Base-by-base conservation (phyloP, 2,113 vertebrate species). In the Stegostoma tigrinum region DNA sequence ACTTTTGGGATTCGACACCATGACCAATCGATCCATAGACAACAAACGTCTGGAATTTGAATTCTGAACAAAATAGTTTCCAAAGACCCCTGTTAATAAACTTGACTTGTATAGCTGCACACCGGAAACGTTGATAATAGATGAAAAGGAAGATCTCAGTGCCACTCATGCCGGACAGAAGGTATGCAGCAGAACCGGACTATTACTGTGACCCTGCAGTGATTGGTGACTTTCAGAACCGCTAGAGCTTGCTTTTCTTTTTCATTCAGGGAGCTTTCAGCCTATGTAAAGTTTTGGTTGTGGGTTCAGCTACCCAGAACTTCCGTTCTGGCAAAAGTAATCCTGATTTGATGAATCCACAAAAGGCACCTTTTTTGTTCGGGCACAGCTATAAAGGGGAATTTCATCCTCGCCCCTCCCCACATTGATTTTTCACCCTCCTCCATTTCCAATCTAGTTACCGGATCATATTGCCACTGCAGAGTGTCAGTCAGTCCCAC, bases 21-120 rank as follows among this genome's bases (percentile, higher is more conserved):
- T 93, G 89, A 93, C 89, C n/a, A 93, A 93, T 93, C n/a, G 61
- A 66, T 66, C 66, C 89, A 93, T 66, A 67, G 89, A 93, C 89
- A 93, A 93, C 89, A 93, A 93, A 93, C 89, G 89, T 66, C 89
- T 93, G 89, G 89, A 93, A 93, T 93, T 93, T 93, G 89, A 93
- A 93, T 93, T 93, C 61, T 38, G 34, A 66, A 93, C 89, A 93
- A 93, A 93, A 66, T 93, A 38, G 61, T 93, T 93, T 93, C 55
- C 89, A 93, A 93, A 93, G 89, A 93, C 89, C 89, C 89, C 34
- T 93, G 89, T 93, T 93, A 93, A 93, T 93, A 93, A 93, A 93
- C 89, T 93, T 93, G 89, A 93, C 89, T 93, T 93, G 61, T 66
- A 66, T 93, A 93, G 67, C 66, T 93, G 66, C 89, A 66, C 89